phyloP scores from a whole-genome alignment of 2,797 vertebrate genomes.

The Catamblyrhynchus diadema region DNA sequence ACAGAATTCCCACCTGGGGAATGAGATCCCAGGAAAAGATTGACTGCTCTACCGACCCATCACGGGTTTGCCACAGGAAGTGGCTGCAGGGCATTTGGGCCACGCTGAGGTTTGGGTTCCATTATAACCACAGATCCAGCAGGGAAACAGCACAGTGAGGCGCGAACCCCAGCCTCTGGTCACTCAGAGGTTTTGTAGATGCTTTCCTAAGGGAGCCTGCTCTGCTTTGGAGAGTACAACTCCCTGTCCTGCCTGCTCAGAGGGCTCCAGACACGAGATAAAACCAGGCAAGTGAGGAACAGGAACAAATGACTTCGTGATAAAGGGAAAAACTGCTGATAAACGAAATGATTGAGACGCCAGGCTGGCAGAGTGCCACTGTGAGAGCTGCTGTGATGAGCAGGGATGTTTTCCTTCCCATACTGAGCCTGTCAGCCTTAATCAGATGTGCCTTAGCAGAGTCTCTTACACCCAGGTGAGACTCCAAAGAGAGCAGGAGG shows the following conservation, averaged over 20 bases:
- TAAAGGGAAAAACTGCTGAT: constrained; percentile 32
- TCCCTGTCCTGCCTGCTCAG: background rate
- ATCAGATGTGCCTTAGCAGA: background rate
- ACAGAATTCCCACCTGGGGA: background rate
- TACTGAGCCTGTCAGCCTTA: constrained; percentile 18
- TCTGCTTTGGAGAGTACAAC: background rate
- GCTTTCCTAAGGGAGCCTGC: background rate
- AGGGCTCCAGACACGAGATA: background rate
- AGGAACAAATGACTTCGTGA: background rate
- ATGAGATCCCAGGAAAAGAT: background rate
- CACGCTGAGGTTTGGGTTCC: background rate
- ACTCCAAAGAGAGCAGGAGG: background rate
- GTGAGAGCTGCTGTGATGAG: background rate
- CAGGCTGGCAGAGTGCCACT: background rate
- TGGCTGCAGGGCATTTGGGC: background rate
- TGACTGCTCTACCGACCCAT: background rate
- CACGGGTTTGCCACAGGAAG: background rate
- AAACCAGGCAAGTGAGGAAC: background rate
- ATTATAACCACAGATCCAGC: background rate
- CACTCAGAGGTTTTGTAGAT: background rate
- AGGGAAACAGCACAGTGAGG: background rate
- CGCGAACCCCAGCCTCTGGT: background rate
- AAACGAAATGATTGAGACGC: background rate
- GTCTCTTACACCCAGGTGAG: background rate
- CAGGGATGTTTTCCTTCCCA: background rate